Conservation (phyloP, 2,113 vertebrate species). For the Paramormyrops kingsleyae region DNA sequence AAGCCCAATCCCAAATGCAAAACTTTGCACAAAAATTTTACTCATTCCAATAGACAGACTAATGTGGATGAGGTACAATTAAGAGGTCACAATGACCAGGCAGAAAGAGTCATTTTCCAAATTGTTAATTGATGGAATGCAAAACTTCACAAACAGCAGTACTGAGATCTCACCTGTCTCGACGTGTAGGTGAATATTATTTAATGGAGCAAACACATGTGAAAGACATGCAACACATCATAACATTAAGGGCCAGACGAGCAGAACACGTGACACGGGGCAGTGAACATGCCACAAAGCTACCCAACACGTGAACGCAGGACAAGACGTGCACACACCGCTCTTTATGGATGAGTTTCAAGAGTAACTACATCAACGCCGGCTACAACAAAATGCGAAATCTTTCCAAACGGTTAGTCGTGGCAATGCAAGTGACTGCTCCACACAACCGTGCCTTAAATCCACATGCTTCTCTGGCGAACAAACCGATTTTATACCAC, state of each 20-base stretch:
- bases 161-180: not conserved
- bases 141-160: not conserved
- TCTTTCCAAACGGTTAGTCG: conserved; percentile 6
- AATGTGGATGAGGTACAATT: not conserved
- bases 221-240: not conserved
- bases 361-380: not conserved
- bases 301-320: not conserved
- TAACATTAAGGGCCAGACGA: not conserved
- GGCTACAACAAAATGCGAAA: not conserved
- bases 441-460: not conserved
- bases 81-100: not conserved
- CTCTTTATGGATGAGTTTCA: too few relatives aligned
- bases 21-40: not conserved
- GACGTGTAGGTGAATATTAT: not conserved
- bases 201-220: not conserved
- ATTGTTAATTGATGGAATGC: not conserved
- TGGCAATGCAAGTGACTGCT: not conserved
- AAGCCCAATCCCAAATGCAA: not conserved
- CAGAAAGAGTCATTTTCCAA: not conserved
- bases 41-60: not conserved
- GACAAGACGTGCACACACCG: not conserved
- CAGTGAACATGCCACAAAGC: not conserved
- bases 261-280: not conserved
- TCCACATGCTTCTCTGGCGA: not conserved
- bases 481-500: conserved; percentile 1